Conservation (phyloP, 2,113 vertebrate species). For the Scalopus aquaticus region DNA sequence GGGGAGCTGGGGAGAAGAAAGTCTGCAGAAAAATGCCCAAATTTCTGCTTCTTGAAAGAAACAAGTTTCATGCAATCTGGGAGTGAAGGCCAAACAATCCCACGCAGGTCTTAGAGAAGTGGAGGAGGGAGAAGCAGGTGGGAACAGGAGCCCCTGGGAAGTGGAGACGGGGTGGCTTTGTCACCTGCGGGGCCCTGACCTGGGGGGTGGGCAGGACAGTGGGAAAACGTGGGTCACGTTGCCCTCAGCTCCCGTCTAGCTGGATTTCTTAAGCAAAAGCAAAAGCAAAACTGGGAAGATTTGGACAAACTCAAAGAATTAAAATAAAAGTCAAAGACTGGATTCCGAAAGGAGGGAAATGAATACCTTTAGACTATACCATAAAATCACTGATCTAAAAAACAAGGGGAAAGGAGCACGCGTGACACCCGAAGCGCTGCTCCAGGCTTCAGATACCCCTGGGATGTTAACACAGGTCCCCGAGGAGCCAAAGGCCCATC, state of each 20-base stretch:
- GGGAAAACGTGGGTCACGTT: accelerated
- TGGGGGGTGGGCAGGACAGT: neutral
- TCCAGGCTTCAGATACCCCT: neutral
- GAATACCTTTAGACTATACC: neutral
- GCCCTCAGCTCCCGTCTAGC: neutral
- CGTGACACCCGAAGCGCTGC: accelerated
- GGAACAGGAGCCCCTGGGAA: neutral
- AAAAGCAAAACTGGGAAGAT: neutral
- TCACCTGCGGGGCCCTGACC: neutral
- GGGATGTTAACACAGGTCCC: neutral
- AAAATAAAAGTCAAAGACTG: neutral
- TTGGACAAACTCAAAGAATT: neutral
- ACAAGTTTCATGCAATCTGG: neutral
- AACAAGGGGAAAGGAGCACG: neutral
- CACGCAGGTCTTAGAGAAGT: accelerated
- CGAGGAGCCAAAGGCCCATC: neutral
- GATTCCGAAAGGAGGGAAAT: neutral
- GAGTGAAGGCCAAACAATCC: neutral
- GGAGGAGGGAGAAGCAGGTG: neutral
- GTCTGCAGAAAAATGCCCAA: neutral
- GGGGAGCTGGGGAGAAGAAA: neutral
- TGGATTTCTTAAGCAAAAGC: neutral
- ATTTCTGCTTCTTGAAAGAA: neutral
- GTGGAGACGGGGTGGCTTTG: neutral
- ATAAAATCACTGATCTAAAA: neutral